Evolutionary conservation across 2,113 vertebrate species (phyloP), one percentile per base, ranked within the genome.

Genomic region (Microcebus griseorufus): DNA sequence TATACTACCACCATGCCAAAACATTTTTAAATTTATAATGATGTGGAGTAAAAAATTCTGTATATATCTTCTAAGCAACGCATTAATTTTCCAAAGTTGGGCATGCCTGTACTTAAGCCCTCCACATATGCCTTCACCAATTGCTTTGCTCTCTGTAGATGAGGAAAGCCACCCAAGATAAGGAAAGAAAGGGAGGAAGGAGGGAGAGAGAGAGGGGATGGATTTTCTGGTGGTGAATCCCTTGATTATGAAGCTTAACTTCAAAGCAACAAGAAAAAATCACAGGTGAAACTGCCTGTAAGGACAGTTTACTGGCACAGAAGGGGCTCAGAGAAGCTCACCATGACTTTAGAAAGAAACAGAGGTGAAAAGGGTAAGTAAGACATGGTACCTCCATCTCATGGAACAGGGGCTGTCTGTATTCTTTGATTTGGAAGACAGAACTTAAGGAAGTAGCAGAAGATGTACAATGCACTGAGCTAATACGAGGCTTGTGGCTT

Each of bases 221-320:
- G 29, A 8, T 62, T 91, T 95, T 86, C 86, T 85, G 18, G 42
- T 64, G 48, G n/a, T 32, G 70, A 89, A 76, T 76, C 67, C 37
- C 67, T 70, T 87, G 55, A 88, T 72, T 76, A 39, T 45, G n/a
- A 96, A 85, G 64, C 65, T 88, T 84, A 88, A 76, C 42, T 81
- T 29, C 65, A 93, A 93, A 84, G 45, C 22, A 90, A 82, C 37
- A 91, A 60, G 70, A 25, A 94, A 80, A 93, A 95, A 85, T 45
- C 29, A 55, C 16, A 67, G 55, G 34, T 87, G 34, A 82, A 93
- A 88, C 34, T 69, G 70, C 55, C n/a, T 67, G 17, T 64, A 55
- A 85, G 65, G 53, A 88, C 12, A 78, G 79, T 78, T 85, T 95
- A 60, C 55, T 85, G 32, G 58, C 65, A 95, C 76, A 94, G 37